Base-by-base conservation (phyloP, 2,888 invertebrate genomes). In the Conistra vaccinii region DNA sequence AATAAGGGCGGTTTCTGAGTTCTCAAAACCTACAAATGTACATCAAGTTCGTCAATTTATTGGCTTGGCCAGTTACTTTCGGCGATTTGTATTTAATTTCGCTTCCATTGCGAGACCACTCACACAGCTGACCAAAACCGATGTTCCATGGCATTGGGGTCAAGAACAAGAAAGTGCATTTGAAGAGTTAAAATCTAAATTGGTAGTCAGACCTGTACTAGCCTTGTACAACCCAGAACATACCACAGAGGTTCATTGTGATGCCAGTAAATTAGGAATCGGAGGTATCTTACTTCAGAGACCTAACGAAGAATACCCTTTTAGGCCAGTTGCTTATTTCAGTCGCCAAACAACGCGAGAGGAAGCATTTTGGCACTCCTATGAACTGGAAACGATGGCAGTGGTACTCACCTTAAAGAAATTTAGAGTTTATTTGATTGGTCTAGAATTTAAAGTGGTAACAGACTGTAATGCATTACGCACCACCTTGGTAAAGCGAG, bases 311-410 rank as follows among this genome's bases (percentile, higher is more conserved):
- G 35, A 57, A 32, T 66, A 68, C 10, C 26, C 48, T 26, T 76
- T 82, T 39, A 68, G 66, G 23, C 23, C 84, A 2, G 81, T 86
- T 1, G 82, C 83, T 14, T 87, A 78, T 60, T 87, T 76, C 42
- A 87, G 85, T 39, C 53, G 83, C 0, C 73, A 85, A 66, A 87
- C 81, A 0, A 68, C 85, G 12, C 74, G 77, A 1, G 84, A 85
- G 23, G 87, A 87, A 69, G 65, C n/a, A 5, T 73, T 83, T 26
- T 81, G 81, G 51, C 85, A 85, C 51, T 69, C 85, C 0, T 87
- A 78, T 48, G 87, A 87, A 53, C 58, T 88, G 5, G 86, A 87
- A 60, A 83, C 86, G 0, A 55, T 88, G 12, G 86, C 85, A 0
- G 80, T 88, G 3, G 70, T 85, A 0, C 57, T 67, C 5, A 71